Evolutionary conservation across 2,113 vertebrate species (phyloP).

Genomic region (Nothobranchius kuhntae): DNA sequence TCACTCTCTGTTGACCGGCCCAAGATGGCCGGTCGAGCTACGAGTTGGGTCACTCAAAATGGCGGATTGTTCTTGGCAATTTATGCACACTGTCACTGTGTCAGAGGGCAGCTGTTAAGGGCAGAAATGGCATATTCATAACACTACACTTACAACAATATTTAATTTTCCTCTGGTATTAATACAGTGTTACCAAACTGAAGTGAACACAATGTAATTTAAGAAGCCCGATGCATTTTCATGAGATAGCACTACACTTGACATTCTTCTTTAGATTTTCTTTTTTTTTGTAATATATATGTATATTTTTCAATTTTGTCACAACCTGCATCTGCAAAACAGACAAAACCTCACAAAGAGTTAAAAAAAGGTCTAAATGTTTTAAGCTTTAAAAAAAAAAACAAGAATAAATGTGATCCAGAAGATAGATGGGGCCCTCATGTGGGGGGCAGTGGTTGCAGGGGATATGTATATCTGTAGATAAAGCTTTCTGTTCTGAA

Average conservation of each 20-base stretch:
- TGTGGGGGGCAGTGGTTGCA: slow-evolving; percentile 77
- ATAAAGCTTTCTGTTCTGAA: slow-evolving; percentile 80
- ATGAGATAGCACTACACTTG: not conserved
- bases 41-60: no score
- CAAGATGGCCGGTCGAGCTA: no score
- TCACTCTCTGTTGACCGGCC: no score
- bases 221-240: no score
- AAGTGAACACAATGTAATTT: no score
- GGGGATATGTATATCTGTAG: slow-evolving; percentile 83
- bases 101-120: no score
- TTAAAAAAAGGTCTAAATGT: slow-evolving; percentile 65
- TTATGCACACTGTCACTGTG: no score
- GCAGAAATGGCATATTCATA: no score
- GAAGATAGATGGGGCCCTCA: slow-evolving; percentile 77
- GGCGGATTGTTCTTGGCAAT: no score
- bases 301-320: not conserved
- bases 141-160: no score
- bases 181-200: no score
- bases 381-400: slow-evolving; percentile 54
- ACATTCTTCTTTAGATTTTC: not conserved
- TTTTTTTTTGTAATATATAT: not conserved
- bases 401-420: slow-evolving; percentile 73
- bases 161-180: no score
- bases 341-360: slow-evolving; percentile 54
- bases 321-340: slow-evolving; percentile 13